A percentile compares a stretch with the other conserved stretches of the same genome.
These are phyloP conservation scores for Heterotis niloticus DNA, from an alignment of 2,113 vertebrate genomes.

Conservation along the genomic window DNA sequence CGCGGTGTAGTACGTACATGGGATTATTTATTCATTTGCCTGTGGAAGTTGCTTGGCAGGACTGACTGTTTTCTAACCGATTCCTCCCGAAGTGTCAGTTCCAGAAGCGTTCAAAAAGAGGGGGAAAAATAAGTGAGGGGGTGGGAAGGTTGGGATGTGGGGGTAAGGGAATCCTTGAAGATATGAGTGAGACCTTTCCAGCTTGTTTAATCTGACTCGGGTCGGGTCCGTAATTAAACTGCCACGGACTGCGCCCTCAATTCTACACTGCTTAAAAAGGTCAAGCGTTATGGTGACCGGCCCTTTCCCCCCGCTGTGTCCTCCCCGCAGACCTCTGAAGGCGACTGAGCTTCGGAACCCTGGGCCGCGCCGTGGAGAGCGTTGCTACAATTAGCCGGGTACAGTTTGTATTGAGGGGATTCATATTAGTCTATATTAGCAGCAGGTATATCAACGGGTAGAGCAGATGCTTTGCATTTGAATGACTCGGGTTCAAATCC, in stretches of 20 bases:
- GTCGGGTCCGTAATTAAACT: conserved; percentile 23
- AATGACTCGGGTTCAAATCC: no score
- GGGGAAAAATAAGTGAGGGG: no score
- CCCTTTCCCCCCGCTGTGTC: not conserved
- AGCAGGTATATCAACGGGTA: no score
- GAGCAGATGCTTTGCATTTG: no score
- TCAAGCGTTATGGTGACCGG: conserved; percentile 10
- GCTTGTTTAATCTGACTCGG: conserved; percentile 18
- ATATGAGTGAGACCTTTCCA: conserved; percentile 21
- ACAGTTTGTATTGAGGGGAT: no score
- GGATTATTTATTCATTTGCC: not conserved
- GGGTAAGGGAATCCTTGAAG: not conserved
- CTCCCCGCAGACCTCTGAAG: not conserved
- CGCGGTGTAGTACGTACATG: not conserved
- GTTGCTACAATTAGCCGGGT: no score
- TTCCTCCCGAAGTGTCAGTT: conserved; percentile 14
- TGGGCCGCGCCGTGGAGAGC: no score
- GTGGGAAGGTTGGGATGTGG: no score
- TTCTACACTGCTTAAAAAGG: conserved; percentile 25
- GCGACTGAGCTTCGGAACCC: not conserved
- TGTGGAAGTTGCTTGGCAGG: not conserved
- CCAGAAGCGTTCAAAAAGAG: not conserved
- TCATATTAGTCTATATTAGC: no score
- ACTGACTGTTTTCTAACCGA: not conserved
- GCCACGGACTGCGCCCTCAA: conserved; percentile 20